Evolutionary conservation across 2,797 vertebrate species (phyloP).

Genomic region (Anomalospiza imberbis): DNA sequence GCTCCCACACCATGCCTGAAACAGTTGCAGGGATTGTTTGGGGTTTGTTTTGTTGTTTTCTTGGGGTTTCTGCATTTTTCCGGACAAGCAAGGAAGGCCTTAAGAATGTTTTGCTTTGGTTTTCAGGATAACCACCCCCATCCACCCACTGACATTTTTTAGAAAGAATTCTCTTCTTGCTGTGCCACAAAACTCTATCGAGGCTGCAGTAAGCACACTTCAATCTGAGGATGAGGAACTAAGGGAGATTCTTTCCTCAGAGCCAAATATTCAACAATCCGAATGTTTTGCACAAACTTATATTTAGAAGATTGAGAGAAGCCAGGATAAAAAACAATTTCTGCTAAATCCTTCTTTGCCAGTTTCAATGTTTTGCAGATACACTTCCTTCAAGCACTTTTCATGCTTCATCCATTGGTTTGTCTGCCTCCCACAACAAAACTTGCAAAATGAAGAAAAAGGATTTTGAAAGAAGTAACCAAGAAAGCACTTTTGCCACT

Average conservation of each 20-base stretch:
- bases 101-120: background rate
- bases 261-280: background rate
- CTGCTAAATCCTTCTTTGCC: background rate
- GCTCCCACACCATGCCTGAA: too few species aligned
- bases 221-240: background rate
- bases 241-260: background rate
- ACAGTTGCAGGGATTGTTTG: background rate
- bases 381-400: background rate
- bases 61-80: background rate
- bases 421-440: background rate
- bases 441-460: background rate
- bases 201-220: background rate
- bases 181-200: background rate
- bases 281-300: background rate
- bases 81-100: background rate
- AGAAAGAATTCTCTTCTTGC: conserved; percentile 1
- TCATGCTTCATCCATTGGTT: background rate
- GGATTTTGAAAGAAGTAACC: background rate
- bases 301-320: background rate
- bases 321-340: background rate
- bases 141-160: background rate
- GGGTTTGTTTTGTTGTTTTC: fast-evolving
- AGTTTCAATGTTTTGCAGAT: background rate
- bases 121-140: background rate
- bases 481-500: background rate